Evolutionary conservation across 37 sponge, comb jelly and placozoan genomes (phyloP).

Genomic region (Diacarnus erythraeanus): DNA sequence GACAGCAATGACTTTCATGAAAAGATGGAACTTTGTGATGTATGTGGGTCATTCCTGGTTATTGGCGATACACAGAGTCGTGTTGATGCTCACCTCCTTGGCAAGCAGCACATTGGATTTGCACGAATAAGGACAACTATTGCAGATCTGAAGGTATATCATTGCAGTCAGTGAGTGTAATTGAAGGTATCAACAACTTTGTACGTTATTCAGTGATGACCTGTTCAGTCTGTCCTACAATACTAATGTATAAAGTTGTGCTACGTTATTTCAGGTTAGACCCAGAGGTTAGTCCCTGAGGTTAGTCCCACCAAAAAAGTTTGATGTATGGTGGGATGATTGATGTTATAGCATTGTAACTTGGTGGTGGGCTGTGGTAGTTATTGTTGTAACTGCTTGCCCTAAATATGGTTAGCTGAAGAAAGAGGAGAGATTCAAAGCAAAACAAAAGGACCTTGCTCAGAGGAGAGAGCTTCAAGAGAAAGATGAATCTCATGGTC

Average conservation of each 20-base stretch:
- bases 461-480: neutral
- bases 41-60: constrained; percentile 94
- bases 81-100: constrained; percentile 91
- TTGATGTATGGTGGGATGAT: neutral
- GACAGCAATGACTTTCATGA: constrained; percentile 81
- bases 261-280: constrained; percentile 11
- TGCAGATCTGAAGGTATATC: constrained; percentile 76
- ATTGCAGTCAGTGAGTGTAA: neutral
- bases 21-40: constrained; percentile 95
- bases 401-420: constrained; percentile 1
- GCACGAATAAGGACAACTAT: constrained; percentile 77
- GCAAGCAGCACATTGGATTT: constrained; percentile 94
- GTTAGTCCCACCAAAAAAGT: no score
- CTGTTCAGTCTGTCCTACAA: neutral
- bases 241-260: neutral
- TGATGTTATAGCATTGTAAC: neutral
- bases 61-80: constrained; percentile 90
- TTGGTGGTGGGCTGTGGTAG: neutral
- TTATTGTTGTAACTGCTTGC: neutral
- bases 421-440: neutral
- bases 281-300: constrained; percentile 38
- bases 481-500: neutral
- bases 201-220: neutral
- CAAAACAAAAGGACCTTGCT: neutral
- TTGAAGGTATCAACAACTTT: neutral